These are phyloP conservation scores for Pimephales promelas DNA, from an alignment of 2,113 vertebrate genomes.

Conservation along the genomic window DNA sequence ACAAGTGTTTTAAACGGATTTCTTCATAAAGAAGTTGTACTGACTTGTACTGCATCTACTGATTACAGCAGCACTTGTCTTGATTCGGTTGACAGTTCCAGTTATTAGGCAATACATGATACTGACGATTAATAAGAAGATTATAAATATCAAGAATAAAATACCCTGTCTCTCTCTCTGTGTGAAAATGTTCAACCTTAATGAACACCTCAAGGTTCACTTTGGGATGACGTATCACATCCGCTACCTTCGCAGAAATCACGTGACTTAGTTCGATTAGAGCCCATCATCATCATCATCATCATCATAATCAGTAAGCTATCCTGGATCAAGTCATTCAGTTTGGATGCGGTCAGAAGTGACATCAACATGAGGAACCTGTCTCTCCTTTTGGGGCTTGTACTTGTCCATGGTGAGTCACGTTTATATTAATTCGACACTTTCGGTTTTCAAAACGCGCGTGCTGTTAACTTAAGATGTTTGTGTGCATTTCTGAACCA, in stretches of 20 bases:
- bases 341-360: not conserved
- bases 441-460: not conserved
- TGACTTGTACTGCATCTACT: too few relatives aligned
- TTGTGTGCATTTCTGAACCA: not conserved
- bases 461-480: too few relatives aligned
- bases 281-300: not conserved
- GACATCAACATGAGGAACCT: not conserved
- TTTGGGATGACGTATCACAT: not conserved
- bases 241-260: not conserved
- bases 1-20: too few relatives aligned
- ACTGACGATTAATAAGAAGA: too few relatives aligned
- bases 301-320: too few relatives aligned
- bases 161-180: too few relatives aligned
- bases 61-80: too few relatives aligned
- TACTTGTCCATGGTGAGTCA: not conserved
- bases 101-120: too few relatives aligned
- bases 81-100: too few relatives aligned
- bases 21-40: too few relatives aligned
- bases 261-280: not conserved
- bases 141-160: too few relatives aligned
- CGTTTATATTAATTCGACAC: not conserved
- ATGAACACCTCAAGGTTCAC: not conserved
- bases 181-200: too few relatives aligned
- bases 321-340: not conserved
- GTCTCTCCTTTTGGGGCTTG: not conserved